These are phyloP conservation scores for Leptinotarsa lineolata DNA, from an alignment of 1,140 invertebrate species.

Conservation along the genomic window DNA sequence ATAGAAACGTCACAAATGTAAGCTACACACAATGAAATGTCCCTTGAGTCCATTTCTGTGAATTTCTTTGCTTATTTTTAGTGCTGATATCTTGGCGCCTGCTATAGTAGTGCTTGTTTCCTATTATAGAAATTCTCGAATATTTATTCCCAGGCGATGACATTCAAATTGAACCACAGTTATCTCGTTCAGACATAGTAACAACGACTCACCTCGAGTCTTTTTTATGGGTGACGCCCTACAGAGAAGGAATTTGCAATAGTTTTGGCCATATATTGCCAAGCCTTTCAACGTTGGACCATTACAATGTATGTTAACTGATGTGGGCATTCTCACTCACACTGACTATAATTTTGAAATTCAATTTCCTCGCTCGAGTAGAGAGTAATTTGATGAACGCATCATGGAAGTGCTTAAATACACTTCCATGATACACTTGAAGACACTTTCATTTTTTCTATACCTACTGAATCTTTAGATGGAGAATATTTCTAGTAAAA, in stretches of 20 bases:
- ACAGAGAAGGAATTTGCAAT: background rate
- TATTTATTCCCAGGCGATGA: background rate
- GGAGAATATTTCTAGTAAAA: too few species aligned
- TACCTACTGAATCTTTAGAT: too few species aligned
- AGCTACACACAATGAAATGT: too few species aligned
- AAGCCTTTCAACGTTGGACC: background rate
- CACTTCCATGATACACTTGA: too few species aligned
- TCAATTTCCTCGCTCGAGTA: too few species aligned
- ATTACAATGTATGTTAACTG: too few species aligned
- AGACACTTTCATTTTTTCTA: too few species aligned
- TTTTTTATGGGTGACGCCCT: conserved; percentile 4
- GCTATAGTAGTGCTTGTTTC: conserved; percentile 8
- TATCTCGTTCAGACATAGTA: conserved; percentile 1
- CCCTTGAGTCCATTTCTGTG: background rate
- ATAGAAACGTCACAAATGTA: too few species aligned
- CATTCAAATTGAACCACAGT: conserved; percentile 13
- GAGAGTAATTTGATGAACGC: too few species aligned
- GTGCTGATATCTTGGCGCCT: background rate
- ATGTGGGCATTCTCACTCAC: too few species aligned
- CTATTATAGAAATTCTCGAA: conserved; percentile 16
- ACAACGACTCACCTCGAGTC: background rate
- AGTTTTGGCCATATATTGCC: conserved; percentile 7
- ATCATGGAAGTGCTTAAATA: too few species aligned
- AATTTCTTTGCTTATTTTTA: background rate
- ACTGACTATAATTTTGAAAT: too few species aligned